A percentile compares a stretch with the other conserved stretches of the same genome.
Evolutionary conservation across 2,888 invertebrate genomes (phyloP).

Genomic region (Orthosia incerta): DNA sequence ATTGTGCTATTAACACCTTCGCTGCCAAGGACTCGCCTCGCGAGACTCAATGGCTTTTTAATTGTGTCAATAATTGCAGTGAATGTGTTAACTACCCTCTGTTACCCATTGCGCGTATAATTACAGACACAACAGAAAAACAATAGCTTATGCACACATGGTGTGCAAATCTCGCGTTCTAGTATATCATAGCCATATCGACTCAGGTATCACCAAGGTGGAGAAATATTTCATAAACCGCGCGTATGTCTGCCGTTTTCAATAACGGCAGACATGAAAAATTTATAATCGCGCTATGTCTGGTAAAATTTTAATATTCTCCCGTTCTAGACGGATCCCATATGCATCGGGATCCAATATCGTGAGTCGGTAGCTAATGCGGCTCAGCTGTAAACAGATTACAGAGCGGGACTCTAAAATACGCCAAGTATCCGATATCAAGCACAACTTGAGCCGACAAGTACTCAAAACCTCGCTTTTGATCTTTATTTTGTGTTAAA

Average conservation of each 20-base stretch:
- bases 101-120: no score
- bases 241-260: conserved; percentile 54
- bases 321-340: conserved; percentile 45
- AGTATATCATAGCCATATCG: no score
- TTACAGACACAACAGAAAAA: no score
- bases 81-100: no score
- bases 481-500: conserved; percentile 73
- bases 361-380: conserved; percentile 64
- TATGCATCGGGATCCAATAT: conserved; percentile 69
- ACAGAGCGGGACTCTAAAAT: conserved; percentile 58
- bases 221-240: conserved; percentile 42
- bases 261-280: conserved; percentile 56
- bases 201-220: conserved; percentile 13
- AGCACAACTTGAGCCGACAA: conserved; percentile 70
- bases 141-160: no score
- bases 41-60: no score
- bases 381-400: conserved; percentile 67
- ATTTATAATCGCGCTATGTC: conserved; percentile 54
- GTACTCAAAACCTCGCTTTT: conserved; percentile 70
- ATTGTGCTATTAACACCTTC: no score
- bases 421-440: conserved; percentile 70
- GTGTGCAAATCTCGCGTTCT: no score
- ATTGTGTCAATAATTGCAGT: no score
- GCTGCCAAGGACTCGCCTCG: no score
- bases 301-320: conserved; percentile 63